Base-by-base conservation (phyloP, 2,888 invertebrate genomes). In the Dugesia japonica region DNA sequence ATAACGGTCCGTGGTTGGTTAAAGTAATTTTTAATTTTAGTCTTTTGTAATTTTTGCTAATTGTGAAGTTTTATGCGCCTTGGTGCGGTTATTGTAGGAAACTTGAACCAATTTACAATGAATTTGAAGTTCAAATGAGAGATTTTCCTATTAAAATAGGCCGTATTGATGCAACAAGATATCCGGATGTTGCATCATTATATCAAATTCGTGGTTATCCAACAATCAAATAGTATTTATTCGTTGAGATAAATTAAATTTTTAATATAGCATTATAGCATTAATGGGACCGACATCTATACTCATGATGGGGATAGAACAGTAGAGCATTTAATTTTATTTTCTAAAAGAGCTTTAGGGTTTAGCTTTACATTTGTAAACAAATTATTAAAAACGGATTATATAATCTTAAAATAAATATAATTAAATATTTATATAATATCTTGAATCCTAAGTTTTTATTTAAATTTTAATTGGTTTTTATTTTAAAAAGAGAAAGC, bases 21-120 rank as follows among this genome's bases (percentile, higher is more conserved):
- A 56, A 56, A 56, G 56, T 56, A 56, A 56, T n/a, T 13, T 4
- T n/a, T 13, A 56, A 20, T 56, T n/a, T n/a, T 56, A 56, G 56
- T 56, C n/a, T n/a, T n/a, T 20, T 56, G 9, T 38, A 17, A 72
- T 71, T 7, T 38, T n/a, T n/a, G n/a, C n/a, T 27, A 27, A 42
- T 26, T 26, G 15, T 81, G 71, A 80, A 89, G 89, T 89, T 90
- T 83, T 98, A 97, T 86, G 97, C 97, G 0, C 97, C 97, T 0
- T 98, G 97, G 95, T 98, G 98, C 86, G 95, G 93, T 0, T 94
- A 97, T 84, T 98, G 98, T 85, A 92, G 94, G 83, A 89, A 91
- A 79, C 86, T 97, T 74, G 94, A 94, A 82, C 95, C 97, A 1
- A 88, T 94, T 74, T 98, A 92, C 90, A 90, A 90, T 38, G 91